Conservation (phyloP, 2,797 vertebrate genomes). For the Poeciliopsis gracilis region DNA sequence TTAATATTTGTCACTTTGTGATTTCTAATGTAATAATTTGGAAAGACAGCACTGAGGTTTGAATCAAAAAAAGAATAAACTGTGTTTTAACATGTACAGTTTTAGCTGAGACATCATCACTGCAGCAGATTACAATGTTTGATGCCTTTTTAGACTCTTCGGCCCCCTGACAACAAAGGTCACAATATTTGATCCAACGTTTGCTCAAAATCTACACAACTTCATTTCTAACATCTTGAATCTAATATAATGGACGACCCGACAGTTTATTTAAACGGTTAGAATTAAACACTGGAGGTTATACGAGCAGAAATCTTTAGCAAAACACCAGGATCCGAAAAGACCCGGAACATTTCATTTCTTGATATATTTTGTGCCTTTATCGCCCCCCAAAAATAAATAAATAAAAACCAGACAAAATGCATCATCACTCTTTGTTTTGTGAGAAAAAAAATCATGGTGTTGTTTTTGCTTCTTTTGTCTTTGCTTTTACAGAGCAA, state of each 20-base stretch:
- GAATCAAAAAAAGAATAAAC: not conserved
- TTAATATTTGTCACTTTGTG: not conserved
- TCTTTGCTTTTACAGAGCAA: conserved; percentile 2
- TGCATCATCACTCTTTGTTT: conserved; percentile 6
- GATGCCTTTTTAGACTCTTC: not conserved
- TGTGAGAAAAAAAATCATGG: conserved; percentile 1
- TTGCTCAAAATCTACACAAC: not conserved
- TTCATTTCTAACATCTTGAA: not conserved
- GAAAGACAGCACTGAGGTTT: not conserved
- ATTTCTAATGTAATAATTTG: not conserved
- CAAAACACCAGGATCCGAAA: not conserved
- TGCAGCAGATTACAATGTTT: not conserved
- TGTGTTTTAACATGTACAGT: not conserved
- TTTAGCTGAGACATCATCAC: not conserved
- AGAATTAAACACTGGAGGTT: conserved; percentile 2
- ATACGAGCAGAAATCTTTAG: conserved; percentile 15
- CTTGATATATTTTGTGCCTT: not conserved
- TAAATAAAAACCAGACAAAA: conserved; percentile 16
- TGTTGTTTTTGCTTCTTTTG: not conserved
- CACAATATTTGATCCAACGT: not conserved
- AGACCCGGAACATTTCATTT: not conserved
- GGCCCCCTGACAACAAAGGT: not conserved
- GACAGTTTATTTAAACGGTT: not conserved
- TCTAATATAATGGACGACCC: not conserved
- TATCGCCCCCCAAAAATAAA: not conserved